Evolutionary conservation across 2,113 vertebrate species (phyloP).

Genomic region (Suricata suricatta): DNA sequence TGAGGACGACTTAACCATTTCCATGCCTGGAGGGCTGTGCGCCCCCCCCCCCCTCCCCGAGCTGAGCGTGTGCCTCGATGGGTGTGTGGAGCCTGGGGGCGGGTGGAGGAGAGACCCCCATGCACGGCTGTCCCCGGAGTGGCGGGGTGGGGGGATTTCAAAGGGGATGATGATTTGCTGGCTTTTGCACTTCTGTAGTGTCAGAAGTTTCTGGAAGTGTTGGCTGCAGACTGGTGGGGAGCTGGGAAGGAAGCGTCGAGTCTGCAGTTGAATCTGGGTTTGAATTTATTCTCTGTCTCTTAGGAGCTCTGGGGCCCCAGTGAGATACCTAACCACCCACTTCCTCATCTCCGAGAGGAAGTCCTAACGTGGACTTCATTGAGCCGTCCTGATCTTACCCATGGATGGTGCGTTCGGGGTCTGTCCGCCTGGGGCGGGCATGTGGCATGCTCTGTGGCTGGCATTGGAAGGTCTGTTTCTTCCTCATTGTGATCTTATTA

Average conservation of each 20-base stretch:
- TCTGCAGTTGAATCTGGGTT: not conserved
- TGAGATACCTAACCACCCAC: not conserved
- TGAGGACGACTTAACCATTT: constrained; percentile 84
- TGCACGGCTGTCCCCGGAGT: not conserved
- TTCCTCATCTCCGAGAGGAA: not conserved
- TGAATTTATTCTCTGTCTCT: not conserved
- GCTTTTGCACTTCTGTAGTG: not conserved
- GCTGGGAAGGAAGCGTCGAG: not conserved
- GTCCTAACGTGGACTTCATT: accelerated
- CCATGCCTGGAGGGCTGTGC: constrained; percentile 65
- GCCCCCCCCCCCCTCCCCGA: not conserved
- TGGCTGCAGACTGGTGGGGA: not conserved
- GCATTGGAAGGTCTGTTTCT: not conserved
- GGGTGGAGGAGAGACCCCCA: not conserved
- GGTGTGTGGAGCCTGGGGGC: not conserved
- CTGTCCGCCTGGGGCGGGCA: not conserved
- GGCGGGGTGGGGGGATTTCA: too few species aligned
- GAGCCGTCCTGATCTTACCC: not conserved
- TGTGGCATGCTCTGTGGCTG: not conserved
- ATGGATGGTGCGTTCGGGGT: accelerated
- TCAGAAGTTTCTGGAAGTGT: not conserved
- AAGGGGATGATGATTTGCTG: not conserved
- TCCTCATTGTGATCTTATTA: not conserved
- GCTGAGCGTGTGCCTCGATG: not conserved
- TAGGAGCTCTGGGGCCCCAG: not conserved